Evolutionary conservation across 1,140 invertebrate genomes (phyloP), one percentile per base, ranked within the genome.

Genomic region (Pachypsylla venusta): DNA sequence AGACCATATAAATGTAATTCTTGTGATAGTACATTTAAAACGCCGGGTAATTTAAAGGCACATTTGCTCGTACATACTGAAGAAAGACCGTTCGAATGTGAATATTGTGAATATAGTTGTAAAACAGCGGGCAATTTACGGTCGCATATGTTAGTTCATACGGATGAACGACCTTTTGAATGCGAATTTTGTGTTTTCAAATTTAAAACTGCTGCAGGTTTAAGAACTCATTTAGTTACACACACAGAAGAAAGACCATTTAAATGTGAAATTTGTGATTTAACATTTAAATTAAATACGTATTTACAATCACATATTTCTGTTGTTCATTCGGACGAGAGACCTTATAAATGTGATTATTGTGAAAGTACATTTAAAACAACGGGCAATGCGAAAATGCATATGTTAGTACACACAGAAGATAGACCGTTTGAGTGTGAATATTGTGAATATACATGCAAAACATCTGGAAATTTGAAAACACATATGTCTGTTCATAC

Each of bases 161-260:
- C 84, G 0, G 79, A 79, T 1, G 78, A 82, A 61, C 65, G 77
- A 39, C 82, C 82, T 0, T 82, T 81, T 66, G 69, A 78, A 60
- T 80, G 84, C 64, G 74, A 73, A 1, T 76, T 79, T 42, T 90
- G 87, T 66, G 75, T 77, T 3, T 88, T 87, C 70, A 75, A 81
- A 0, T 89, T 87, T 25, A 48, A 48, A 19, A 48, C 42, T 48
- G 42, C 42, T 19, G 16, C 42, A 5, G 16, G n/a, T 4, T 48
- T 48, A n/a, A 48, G 42, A 19, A 48, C 7, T 2, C 66, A 67
- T 48, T 61, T 60, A 27, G 61, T 63, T 10, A 79, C 84, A 12
- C 84, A 87, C 66, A 85, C 81, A 1, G 79, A 82, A 1, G 82
- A 85, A 63, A 75, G 81, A 56, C 84, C 84, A 0, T 86, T 84